These are phyloP conservation scores for Fulmarus glacialis DNA, from an alignment of 2,113 vertebrate species.

Conservation along the genomic window DNA sequence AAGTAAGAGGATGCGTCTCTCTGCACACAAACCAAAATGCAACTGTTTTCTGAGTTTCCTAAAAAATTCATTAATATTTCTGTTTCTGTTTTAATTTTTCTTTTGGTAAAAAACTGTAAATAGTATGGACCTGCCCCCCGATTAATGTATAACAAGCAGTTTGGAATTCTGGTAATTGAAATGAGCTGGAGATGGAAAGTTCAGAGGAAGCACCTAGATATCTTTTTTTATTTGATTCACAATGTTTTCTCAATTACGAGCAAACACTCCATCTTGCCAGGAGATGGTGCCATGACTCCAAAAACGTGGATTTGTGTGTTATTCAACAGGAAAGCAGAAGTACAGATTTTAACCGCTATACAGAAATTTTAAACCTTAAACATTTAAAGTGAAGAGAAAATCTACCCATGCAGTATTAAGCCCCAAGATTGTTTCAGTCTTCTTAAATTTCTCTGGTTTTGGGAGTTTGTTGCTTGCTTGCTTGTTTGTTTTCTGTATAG, in stretches of 20 bases:
- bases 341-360: background rate
- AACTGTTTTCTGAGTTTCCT: background rate
- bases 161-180: background rate
- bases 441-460: background rate
- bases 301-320: accelerated
- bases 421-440: background rate
- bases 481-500: background rate
- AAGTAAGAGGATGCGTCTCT: accelerated
- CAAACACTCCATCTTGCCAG: background rate
- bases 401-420: background rate
- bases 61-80: background rate
- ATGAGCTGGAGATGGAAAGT: background rate
- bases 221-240: accelerated
- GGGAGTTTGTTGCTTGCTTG: accelerated
- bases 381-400: background rate
- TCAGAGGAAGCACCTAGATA: background rate
- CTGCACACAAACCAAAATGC: too few relatives aligned
- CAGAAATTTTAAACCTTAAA: background rate
- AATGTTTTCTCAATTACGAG: accelerated
- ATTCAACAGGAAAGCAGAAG: background rate
- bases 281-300: conserved; percentile 23
- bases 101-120: background rate
- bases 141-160: background rate
- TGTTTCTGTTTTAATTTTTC: background rate
- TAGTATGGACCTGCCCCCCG: accelerated